Base-by-base conservation (phyloP, 2,888 invertebrate species). In the Hirtodrosophila cameraria region DNA sequence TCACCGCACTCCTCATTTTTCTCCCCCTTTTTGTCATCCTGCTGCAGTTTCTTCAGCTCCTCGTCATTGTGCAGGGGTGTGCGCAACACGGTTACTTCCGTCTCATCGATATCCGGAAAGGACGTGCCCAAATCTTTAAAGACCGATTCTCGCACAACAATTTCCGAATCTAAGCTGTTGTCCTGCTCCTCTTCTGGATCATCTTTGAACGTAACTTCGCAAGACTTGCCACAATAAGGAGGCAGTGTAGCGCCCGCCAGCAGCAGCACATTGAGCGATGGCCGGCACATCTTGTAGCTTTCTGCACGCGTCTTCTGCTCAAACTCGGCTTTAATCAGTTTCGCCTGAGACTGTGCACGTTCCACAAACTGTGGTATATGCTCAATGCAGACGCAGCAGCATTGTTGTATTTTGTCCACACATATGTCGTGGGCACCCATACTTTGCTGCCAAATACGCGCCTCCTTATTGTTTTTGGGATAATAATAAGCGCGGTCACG, bases 311-410 rank as follows among this genome's bases (percentile, higher is more conserved):
- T 23, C 5, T 46, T 15, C 5, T 46, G n/a, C 0, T 15, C 9
- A 9, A 0, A n/a, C 3, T 39, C 30, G 8, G 27, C 20, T 9
- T 33, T 42, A 2, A 39, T 31, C 6, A 43, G 42, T 0, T 23
- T 25, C 1, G 60, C 52, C 20, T 76, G 59, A 31, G 41, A 27
- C 20, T 75, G 61, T 12, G 81, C 63, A 15, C 61, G 62, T 12
- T 50, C 41, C 30, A 82, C 67, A 33, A 85, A 85, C 12, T 82
- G 61, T 1, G 87, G 86, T 16, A 82, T 75, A 18, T 82, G 82
- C 18, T 63, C 49, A 8, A 79, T 57, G 35, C 82, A 82, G 25
- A 82, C 87, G 46, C 83, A 85, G 7, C 73, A 87, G 7, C 36
- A 30, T 1, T 64, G 36, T 8, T 42, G 63, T 7, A 82, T 70